A percentile compares a stretch with the other conserved stretches of the same genome.
Conservation (phyloP, 2,113 vertebrate species). For the Chionodraco myersi region DNA sequence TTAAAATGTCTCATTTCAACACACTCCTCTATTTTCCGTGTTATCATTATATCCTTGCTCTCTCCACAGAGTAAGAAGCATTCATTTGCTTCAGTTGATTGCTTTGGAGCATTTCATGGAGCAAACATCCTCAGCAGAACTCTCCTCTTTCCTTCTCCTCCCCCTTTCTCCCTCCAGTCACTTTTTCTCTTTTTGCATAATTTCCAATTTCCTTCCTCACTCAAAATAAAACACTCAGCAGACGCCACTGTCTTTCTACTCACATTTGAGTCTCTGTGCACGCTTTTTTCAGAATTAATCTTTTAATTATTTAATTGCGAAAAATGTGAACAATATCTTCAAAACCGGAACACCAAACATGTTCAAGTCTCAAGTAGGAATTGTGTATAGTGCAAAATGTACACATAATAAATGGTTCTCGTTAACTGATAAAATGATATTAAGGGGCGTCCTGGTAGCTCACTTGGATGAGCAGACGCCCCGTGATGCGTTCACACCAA, state of each 20-base stretch:
- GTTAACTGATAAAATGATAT: neutral
- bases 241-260: constrained; percentile 44
- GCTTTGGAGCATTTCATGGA: constrained; percentile 57
- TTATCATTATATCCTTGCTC: constrained; percentile 30
- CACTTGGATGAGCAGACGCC: too few relatives aligned
- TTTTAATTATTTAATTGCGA: constrained; percentile 49
- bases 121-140: constrained; percentile 55
- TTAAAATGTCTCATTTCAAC: constrained; percentile 20
- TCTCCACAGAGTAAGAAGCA: constrained; percentile 51
- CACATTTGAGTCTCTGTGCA: constrained; percentile 33
- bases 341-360: constrained; percentile 9
- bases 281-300: constrained; percentile 30
- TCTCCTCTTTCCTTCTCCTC: constrained; percentile 35
- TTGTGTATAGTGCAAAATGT: constrained; percentile 3
- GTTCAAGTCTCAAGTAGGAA: constrained; percentile 1
- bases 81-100: constrained; percentile 66
- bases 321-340: constrained; percentile 38
- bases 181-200: constrained; percentile 52
- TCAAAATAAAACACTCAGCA: constrained; percentile 25
- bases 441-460: too few relatives aligned
- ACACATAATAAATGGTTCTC: neutral
- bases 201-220: constrained; percentile 58
- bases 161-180: constrained; percentile 22
- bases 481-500: too few relatives aligned
- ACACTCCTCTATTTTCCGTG: neutral